These are phyloP conservation scores for Alouatta palliata DNA, from an alignment of 2,113 vertebrate genomes.

Conservation along the genomic window DNA sequence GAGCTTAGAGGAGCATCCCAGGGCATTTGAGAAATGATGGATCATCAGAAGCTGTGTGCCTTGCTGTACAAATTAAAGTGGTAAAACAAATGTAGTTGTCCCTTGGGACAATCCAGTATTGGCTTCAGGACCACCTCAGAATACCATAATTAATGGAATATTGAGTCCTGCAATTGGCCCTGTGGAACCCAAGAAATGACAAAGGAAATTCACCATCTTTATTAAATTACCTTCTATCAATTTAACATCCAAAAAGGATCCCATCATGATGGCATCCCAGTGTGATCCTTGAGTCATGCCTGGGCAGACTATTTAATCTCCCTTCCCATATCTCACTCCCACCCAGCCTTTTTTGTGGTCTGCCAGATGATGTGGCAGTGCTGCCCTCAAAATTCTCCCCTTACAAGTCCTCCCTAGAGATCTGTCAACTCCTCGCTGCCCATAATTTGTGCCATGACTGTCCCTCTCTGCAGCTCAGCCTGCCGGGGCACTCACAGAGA, in stretches of 20 bases:
- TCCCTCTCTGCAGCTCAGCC: not conserved
- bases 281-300: not conserved
- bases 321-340: not conserved
- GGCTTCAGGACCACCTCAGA: not conserved
- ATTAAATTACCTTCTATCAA: not conserved
- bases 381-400: not conserved
- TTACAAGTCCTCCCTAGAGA: not conserved
- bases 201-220: not conserved
- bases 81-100: not conserved
- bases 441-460: not conserved
- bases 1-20: not conserved
- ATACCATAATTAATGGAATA: not conserved
- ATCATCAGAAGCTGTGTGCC: accelerated
- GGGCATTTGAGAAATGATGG: not conserved
- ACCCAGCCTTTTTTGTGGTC: accelerated
- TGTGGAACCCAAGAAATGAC: not conserved
- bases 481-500: not conserved
- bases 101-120: not conserved
- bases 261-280: not conserved
- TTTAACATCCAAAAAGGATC: not conserved
- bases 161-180: not conserved
- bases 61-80: not conserved
- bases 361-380: not conserved
- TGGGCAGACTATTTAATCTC: not conserved
- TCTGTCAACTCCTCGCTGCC: not conserved